Conservation (phyloP, 2,113 vertebrate species). For the Nerophis ophidion region DNA sequence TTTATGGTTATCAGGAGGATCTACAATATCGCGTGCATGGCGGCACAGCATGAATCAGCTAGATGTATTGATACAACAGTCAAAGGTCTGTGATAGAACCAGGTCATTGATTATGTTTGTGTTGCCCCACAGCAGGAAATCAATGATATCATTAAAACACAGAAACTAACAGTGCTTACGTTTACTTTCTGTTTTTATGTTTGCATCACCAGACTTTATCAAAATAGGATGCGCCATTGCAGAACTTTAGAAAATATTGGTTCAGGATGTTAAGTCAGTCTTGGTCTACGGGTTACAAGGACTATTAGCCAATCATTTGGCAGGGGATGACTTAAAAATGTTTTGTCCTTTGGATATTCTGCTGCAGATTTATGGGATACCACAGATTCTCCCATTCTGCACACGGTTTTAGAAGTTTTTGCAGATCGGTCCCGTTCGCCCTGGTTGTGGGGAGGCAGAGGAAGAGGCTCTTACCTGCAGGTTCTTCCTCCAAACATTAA, state of each 20-base stretch:
- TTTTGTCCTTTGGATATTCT: slow-evolving; percentile 58
- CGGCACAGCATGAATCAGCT: too few species aligned
- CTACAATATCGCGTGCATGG: too few species aligned
- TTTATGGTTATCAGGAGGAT: too few species aligned
- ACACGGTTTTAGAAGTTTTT: slow-evolving; percentile 10
- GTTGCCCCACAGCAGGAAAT: slow-evolving; percentile 13
- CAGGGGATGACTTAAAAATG: slow-evolving; percentile 35
- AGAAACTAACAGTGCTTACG: neutral
- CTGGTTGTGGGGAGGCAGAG: slow-evolving; percentile 2
- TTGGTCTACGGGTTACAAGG: slow-evolving; percentile 7
- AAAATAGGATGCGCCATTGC: slow-evolving; percentile 33
- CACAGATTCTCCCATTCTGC: slow-evolving; percentile 6
- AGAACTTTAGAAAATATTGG: slow-evolving; percentile 31
- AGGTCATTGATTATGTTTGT: slow-evolving; percentile 25
- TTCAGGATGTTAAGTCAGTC: slow-evolving; percentile 33
- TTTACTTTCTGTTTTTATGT: slow-evolving; percentile 10
- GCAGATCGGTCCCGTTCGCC: slow-evolving; percentile 10
- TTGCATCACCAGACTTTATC: slow-evolving; percentile 51
- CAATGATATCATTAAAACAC: slow-evolving; percentile 1
- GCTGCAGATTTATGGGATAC: slow-evolving; percentile 10
- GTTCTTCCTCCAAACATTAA: slow-evolving; percentile 99
- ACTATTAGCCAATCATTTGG: slow-evolving; percentile 26
- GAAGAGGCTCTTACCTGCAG: slow-evolving; percentile 86
- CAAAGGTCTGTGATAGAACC: too few species aligned
- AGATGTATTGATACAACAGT: too few species aligned